Conservation (phyloP, 2,797 vertebrate species). For the Xiphorhynchus erythropygius region DNA sequence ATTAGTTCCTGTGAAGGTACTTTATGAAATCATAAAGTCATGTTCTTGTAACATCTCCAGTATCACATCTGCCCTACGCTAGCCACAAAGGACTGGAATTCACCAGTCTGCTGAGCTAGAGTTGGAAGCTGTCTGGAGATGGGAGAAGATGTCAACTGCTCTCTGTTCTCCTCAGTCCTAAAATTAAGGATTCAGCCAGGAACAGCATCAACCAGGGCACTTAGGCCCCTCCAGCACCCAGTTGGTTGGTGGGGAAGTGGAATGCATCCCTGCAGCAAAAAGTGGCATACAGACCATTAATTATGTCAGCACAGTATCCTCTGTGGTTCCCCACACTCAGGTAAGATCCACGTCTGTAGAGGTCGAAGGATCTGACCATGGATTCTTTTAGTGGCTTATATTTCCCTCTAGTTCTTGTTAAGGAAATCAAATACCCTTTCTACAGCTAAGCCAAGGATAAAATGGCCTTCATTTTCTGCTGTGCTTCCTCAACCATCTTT, state of each 20-base stretch:
- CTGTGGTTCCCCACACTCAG: not conserved
- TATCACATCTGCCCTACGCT: not conserved
- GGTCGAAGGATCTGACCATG: not conserved
- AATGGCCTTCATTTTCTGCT: not conserved
- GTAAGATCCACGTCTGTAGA: not conserved
- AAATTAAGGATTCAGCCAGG: not conserved
- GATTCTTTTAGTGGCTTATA: not conserved
- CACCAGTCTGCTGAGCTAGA: not conserved
- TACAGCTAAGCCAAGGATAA: not conserved
- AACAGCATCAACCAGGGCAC: not conserved
- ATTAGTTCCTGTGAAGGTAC: slow-evolving; percentile 46
- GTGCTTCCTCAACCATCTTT: not conserved
- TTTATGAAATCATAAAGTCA: slow-evolving; percentile 14
- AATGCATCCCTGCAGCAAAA: not conserved
- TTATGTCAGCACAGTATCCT: not conserved
- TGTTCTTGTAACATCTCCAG: not conserved
- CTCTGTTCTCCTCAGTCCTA: not conserved
- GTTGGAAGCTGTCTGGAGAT: not conserved
- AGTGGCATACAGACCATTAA: not conserved
- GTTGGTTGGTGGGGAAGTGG: not conserved
- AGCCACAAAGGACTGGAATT: not conserved
- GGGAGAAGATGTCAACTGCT: not conserved
- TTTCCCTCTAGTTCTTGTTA: not conserved
- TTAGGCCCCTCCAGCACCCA: not conserved
- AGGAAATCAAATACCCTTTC: not conserved